phyloP scores from a whole-genome alignment of 2,888 invertebrate species.

The Hyposoter dolosus region DNA sequence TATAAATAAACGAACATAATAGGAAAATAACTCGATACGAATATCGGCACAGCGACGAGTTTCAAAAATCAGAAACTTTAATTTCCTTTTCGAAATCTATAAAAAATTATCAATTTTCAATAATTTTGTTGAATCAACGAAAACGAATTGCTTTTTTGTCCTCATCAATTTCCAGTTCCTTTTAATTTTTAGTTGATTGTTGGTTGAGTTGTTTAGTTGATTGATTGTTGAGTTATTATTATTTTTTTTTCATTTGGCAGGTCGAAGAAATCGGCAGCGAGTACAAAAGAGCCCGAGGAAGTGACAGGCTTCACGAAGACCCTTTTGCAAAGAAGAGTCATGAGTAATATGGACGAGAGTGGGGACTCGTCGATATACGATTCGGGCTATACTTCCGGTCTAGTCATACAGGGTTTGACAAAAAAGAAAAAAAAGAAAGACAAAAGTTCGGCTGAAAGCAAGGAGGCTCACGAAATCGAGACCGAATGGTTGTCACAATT shows the following conservation, averaged over 20 bases:
- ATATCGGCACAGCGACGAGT: no score
- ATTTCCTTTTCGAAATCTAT: no score
- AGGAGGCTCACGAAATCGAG: constrained; percentile 55
- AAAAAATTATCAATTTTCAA: no score
- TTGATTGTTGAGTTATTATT: constrained; percentile 25
- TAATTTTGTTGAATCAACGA: no score
- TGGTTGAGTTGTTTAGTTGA: no score
- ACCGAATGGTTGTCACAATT: constrained; percentile 70
- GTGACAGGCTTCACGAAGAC: constrained; percentile 79
- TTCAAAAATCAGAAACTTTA: no score
- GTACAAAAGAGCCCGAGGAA: constrained; percentile 69
- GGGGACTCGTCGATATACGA: constrained; percentile 64
- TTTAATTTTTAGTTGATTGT: no score
- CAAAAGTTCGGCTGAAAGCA: constrained; percentile 51
- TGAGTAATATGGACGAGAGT: constrained; percentile 47
- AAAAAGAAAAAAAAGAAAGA: constrained; percentile 75
- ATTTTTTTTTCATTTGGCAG: constrained; percentile 70
- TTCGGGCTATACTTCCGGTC: constrained; percentile 82
- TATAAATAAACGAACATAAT: no score
- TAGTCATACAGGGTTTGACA: constrained; percentile 89
- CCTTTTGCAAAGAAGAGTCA: constrained; percentile 74
- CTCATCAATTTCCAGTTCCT: no score
- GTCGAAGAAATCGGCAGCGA: constrained; percentile 72
- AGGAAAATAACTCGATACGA: no score
- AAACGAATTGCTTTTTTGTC: no score